phyloP scores from a whole-genome alignment of 2,888 invertebrate genomes.

The Globia sparganii region DNA sequence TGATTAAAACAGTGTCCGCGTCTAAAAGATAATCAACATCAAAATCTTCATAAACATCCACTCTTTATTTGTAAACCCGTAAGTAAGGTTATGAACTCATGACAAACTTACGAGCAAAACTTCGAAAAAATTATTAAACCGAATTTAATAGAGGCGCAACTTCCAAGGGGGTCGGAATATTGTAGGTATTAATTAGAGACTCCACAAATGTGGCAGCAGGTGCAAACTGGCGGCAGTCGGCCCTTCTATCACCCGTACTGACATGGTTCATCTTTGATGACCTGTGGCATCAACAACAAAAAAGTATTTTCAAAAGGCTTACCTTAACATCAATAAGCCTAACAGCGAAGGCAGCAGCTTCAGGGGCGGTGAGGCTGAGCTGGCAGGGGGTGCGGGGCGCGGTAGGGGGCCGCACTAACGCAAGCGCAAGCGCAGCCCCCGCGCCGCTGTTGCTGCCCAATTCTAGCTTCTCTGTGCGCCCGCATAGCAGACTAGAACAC shows the following conservation, averaged over 20 bases:
- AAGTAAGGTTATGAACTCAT: too few species aligned
- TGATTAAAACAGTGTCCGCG: too few species aligned
- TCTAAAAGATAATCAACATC: too few species aligned
- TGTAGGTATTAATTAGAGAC: background rate
- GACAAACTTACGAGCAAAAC: too few species aligned
- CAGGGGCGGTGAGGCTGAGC: slow-evolving; percentile 84
- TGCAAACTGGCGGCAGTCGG: background rate
- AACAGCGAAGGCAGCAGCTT: slow-evolving; percentile 85
- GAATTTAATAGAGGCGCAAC: background rate
- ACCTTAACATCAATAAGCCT: slow-evolving; percentile 89
- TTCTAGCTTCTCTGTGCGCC: slow-evolving; percentile 85
- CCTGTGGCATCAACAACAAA: background rate
- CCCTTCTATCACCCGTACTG: too few species aligned
- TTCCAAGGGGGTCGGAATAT: background rate
- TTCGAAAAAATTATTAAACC: background rate
- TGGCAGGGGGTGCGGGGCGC: slow-evolving; percentile 78
- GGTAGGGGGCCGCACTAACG: slow-evolving; percentile 79
- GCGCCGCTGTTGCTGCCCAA: slow-evolving; percentile 81
- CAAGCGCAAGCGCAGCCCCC: slow-evolving; percentile 85
- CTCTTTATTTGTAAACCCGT: too few species aligned
- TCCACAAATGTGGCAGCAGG: background rate
- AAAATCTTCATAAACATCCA: too few species aligned
- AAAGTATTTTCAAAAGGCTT: background rate
- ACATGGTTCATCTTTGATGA: background rate
- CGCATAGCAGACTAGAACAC: slow-evolving; percentile 87